These are phyloP conservation scores for Apamea epomidion DNA, from an alignment of 2,888 invertebrate species.

Conservation along the genomic window DNA sequence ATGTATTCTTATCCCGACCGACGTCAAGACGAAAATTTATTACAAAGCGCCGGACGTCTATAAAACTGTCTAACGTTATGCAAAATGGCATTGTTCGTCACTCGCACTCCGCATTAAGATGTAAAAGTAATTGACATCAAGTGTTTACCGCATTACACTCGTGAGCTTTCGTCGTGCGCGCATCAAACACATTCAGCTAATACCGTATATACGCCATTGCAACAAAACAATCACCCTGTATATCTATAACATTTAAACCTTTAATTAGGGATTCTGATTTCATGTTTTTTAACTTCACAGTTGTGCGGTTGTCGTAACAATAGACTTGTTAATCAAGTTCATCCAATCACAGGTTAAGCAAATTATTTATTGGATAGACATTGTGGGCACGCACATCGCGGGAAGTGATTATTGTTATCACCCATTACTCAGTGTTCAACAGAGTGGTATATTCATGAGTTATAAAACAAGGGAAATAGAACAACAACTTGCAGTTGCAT, in stretches of 20 bases:
- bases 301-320: conserved; percentile 27
- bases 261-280: conserved; percentile 47
- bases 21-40: conserved; percentile 73
- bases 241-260: conserved; percentile 12
- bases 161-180: conserved; percentile 60
- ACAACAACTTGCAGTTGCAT: conserved; percentile 45
- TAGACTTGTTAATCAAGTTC: conserved; percentile 28
- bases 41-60: conserved; percentile 75
- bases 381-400: conserved; percentile 25
- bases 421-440: conserved; percentile 45
- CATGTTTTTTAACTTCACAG: conserved; percentile 29
- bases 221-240: conserved; percentile 56
- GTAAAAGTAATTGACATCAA: conserved; percentile 58
- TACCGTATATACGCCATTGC: not conserved
- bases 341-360: conserved; percentile 17
- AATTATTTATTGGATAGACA: conserved; percentile 11
- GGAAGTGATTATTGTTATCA: conserved; percentile 53
- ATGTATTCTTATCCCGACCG: conserved; percentile 69
- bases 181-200: conserved; percentile 28
- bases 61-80: conserved; percentile 75
- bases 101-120: conserved; percentile 62
- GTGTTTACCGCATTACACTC: conserved; percentile 55
- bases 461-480: conserved; percentile 54
- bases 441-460: conserved; percentile 44
- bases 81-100: conserved; percentile 77